Evolutionary conservation across 1,140 invertebrate genomes (phyloP).

Genomic region (Riptortus pedestris): DNA sequence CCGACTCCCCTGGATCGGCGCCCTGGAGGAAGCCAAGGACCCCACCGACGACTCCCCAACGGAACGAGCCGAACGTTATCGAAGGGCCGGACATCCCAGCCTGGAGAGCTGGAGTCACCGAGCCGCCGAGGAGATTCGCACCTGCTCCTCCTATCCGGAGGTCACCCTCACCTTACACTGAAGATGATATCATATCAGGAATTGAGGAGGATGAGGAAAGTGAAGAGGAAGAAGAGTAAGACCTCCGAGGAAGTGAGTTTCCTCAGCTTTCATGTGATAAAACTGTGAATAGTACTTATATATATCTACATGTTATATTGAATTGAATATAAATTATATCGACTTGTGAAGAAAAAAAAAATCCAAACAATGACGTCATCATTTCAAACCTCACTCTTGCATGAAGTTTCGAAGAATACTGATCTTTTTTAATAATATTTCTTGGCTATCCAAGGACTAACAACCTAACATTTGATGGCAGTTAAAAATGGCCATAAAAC

Average conservation of each 20-base stretch:
- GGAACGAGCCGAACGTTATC: conserved; percentile 3
- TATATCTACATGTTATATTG: too few species aligned
- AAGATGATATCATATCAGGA: conserved; percentile 20
- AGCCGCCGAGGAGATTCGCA: not conserved
- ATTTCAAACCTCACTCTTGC: too few species aligned
- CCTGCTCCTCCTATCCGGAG: not conserved
- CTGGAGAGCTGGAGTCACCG: not conserved
- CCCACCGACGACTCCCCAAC: not conserved
- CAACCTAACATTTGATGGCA: too few species aligned
- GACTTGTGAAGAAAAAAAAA: too few species aligned
- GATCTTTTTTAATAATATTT: too few species aligned
- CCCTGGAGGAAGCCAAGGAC: conserved; percentile 14
- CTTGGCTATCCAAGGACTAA: too few species aligned
- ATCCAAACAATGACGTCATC: too few species aligned
- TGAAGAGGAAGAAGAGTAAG: conserved; percentile 13
- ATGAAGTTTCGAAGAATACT: too few species aligned
- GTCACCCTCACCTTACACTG: conserved; percentile 20
- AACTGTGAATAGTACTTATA: too few species aligned
- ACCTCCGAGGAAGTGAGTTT: not conserved
- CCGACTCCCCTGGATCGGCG: not conserved
- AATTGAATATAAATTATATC: too few species aligned
- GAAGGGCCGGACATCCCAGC: conserved; percentile 1
- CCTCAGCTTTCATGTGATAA: too few species aligned
- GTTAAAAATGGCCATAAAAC: too few species aligned
- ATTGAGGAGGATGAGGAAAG: conserved; percentile 17